phyloP scores from a whole-genome alignment of 2,113 vertebrate species.

The Pogonocichla stellata region DNA sequence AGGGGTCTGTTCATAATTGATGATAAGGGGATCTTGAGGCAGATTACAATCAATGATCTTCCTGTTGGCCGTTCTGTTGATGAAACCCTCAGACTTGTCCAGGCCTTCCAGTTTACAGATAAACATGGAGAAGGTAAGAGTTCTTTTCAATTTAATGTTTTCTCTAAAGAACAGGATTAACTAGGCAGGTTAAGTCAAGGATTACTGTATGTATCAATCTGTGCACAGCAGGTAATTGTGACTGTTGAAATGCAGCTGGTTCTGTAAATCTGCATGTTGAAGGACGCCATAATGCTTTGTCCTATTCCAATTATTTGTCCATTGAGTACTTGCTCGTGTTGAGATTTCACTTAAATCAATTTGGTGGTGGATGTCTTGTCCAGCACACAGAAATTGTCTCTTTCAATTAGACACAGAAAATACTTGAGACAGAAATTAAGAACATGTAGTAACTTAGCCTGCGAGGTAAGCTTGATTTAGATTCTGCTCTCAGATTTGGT shows the following conservation, averaged over 20 bases:
- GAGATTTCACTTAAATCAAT: neutral
- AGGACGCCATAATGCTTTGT: neutral
- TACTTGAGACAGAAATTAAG: neutral
- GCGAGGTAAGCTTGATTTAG: neutral
- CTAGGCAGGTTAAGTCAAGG: neutral
- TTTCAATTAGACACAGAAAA: neutral
- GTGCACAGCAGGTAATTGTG: neutral
- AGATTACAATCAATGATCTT: conserved; percentile 99
- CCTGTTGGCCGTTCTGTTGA: conserved; percentile 96
- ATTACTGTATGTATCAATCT: neutral
- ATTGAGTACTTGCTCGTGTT: neutral
- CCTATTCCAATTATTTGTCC: neutral
- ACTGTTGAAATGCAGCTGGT: neutral
- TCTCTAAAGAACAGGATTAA: neutral
- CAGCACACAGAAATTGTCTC: neutral
- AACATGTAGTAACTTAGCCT: neutral
- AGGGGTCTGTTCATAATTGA: conserved; percentile 98
- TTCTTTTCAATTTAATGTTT: neutral
- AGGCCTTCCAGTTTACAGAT: conserved; percentile 98
- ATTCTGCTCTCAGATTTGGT: neutral
- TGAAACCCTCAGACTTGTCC: conserved; percentile 91
- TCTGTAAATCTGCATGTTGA: neutral
- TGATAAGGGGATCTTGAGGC: conserved; percentile 89
- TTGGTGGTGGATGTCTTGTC: neutral
- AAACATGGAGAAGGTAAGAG: conserved; percentile 94